Conservation (phyloP, 2,113 vertebrate species). For the Osmerus eperlanus region DNA sequence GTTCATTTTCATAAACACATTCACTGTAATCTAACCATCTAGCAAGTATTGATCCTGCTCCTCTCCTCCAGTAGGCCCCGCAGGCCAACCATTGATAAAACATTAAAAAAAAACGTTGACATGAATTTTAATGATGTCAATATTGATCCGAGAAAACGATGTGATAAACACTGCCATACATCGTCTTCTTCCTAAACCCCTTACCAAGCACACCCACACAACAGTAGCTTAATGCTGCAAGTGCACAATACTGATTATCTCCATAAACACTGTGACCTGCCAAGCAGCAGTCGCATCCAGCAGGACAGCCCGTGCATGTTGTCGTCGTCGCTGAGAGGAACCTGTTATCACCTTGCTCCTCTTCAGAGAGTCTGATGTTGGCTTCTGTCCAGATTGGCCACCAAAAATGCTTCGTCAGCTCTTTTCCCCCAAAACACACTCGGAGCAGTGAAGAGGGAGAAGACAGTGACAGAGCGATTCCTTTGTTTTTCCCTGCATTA, state of each 20-base stretch:
- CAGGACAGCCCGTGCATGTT: slow-evolving; percentile 19
- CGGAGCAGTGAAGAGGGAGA: slow-evolving; percentile 5
- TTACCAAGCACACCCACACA: neutral
- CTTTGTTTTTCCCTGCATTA: slow-evolving; percentile 34
- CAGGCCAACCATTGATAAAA: neutral
- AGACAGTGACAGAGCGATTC: slow-evolving; percentile 28
- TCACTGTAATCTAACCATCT: neutral
- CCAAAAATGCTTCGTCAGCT: slow-evolving; percentile 34
- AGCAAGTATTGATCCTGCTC: neutral
- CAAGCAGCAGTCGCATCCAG: slow-evolving; percentile 21
- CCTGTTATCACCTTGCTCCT: slow-evolving; percentile 28
- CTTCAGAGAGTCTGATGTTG: slow-evolving; percentile 8
- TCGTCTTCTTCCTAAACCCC: neutral
- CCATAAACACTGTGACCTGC: slow-evolving; percentile 17
- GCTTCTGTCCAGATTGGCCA: slow-evolving; percentile 32
- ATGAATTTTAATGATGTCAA: neutral
- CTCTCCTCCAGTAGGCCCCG: neutral
- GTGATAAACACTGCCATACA: neutral
- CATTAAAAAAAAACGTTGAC: neutral
- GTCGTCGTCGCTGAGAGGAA: slow-evolving; percentile 26
- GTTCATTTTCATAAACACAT: neutral
- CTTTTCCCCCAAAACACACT: slow-evolving; percentile 33
- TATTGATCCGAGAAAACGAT: neutral
- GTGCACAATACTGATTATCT: slow-evolving; percentile 7
- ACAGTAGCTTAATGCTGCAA: neutral